Base-by-base conservation (phyloP, 2,888 invertebrate genomes). In the Sphecodes monilicornis region DNA sequence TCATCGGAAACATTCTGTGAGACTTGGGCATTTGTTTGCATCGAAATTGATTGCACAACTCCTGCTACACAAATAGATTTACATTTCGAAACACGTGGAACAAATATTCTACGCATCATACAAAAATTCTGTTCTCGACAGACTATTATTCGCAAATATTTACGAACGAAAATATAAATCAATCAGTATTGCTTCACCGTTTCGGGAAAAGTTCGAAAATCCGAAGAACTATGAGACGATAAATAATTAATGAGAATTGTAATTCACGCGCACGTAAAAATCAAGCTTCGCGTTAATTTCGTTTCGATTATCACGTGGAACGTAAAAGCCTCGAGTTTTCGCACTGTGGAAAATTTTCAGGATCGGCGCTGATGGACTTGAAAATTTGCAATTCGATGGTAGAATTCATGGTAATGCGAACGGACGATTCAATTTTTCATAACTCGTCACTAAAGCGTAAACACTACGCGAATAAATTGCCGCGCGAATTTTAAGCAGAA, bases 381-480 rank as follows among this genome's bases (percentile, higher is more conserved):
- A 39, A 39, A 39, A 68, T 68, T 39, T 68, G 68, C 39, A 68
- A 68, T n/a, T 39, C 68, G 68, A 68, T 39, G 68, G 39, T 11
- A n/a, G n/a, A 13, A 39, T 68, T 39, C 68, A n/a, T n/a, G 39
- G 39, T n/a, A 39, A 68, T 39, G n/a, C 68, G n/a, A 68, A 39
- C 39, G 68, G 32, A 39, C 39, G 39, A 68, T 68, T 68, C 39
- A 22, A 68, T 68, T 68, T 36, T 68, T 68, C 39, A 68, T 36
- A 68, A 39, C 68, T 68, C 68, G 68, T 39, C 68, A n/a, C 39
- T 68, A 39, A n/a, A 39, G 22, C 39, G 68, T 39, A n/a, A 68
- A 68, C 39, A 68, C 36, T n/a, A 68, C 68, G 68, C 39, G 68
- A 22, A 68, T 68, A 68, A 68, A 68, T 68, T 39, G 68, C 32